phyloP scores from a whole-genome alignment of 1,140 invertebrate species.

The Scaptomyza pallida region DNA sequence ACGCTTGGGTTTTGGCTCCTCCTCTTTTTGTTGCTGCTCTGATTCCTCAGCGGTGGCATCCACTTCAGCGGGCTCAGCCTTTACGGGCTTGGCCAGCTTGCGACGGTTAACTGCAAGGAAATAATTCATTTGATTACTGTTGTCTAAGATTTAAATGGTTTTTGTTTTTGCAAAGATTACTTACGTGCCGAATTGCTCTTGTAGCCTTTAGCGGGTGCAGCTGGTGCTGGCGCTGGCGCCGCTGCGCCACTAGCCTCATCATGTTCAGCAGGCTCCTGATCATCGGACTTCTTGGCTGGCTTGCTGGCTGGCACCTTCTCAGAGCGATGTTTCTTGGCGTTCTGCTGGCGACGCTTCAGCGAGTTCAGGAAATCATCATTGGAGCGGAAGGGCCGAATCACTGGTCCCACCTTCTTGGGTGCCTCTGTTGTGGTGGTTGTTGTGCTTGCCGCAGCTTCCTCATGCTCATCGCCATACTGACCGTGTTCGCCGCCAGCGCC shows the following conservation, averaged over 20 bases:
- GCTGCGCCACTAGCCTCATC: slow-evolving; percentile 61
- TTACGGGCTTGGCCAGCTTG: slow-evolving; percentile 69
- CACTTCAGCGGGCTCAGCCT: slow-evolving; percentile 69
- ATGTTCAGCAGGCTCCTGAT: slow-evolving; percentile 50
- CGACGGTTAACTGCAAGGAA: slow-evolving; percentile 65
- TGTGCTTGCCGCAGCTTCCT: slow-evolving; percentile 84
- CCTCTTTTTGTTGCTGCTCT: slow-evolving; percentile 78
- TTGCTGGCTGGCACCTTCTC: slow-evolving; percentile 74
- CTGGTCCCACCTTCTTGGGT: slow-evolving; percentile 87
- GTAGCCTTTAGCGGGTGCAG: slow-evolving; percentile 63
- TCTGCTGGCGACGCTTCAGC: slow-evolving; percentile 86
- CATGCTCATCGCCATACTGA: slow-evolving; percentile 81
- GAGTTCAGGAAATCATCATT: slow-evolving; percentile 89
- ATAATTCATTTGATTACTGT: background rate
- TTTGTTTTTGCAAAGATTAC: slow-evolving; percentile 33
- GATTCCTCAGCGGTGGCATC: slow-evolving; percentile 75
- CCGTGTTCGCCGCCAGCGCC: slow-evolving; percentile 84
- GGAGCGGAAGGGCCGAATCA: slow-evolving; percentile 88
- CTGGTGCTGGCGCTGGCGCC: slow-evolving; percentile 52
- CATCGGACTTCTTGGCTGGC: slow-evolving; percentile 66
- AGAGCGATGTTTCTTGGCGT: slow-evolving; percentile 84
- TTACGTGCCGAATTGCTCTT: slow-evolving; percentile 75
- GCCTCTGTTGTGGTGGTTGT: slow-evolving; percentile 89
- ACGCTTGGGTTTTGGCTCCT: slow-evolving; percentile 75
- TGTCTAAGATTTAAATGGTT: background rate